A percentile compares a stretch with the other conserved stretches of the same genome.
phyloP scores from a whole-genome alignment of 2,797 vertebrate species.

The Harpagifer antarcticus region DNA sequence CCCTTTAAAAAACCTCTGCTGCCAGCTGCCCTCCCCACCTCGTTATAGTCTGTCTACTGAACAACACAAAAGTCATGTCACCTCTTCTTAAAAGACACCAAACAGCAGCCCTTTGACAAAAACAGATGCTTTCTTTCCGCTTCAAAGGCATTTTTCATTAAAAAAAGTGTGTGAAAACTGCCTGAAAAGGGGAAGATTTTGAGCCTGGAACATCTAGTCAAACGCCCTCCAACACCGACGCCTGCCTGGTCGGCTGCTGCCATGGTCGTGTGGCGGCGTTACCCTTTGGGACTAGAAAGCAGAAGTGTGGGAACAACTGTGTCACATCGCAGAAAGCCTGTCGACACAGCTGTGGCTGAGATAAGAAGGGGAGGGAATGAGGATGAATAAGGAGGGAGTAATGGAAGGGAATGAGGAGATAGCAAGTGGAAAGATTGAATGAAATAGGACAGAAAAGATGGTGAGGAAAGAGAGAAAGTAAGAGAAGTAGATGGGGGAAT shows the following conservation, averaged over 20 bases:
- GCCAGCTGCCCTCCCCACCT: neutral
- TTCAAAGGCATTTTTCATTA: neutral
- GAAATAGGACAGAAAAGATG: neutral
- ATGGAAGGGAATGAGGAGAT: neutral
- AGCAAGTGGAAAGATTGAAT: neutral
- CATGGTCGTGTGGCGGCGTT: neutral
- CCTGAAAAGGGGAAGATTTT: neutral
- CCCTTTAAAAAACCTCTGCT: no score
- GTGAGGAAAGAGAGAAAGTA: no score
- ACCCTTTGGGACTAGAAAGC: constrained; percentile 15
- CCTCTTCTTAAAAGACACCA: neutral
- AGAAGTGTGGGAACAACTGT: constrained; percentile 22
- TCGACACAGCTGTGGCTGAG: constrained; percentile 39
- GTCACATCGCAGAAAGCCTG: constrained; percentile 21
- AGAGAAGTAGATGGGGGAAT: neutral
- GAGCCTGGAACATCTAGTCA: constrained; percentile 1
- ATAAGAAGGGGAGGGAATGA: constrained; percentile 16
- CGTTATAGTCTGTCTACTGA: neutral
- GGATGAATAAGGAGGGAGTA: neutral
- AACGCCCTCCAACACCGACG: neutral
- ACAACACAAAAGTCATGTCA: neutral
- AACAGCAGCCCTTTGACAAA: neutral
- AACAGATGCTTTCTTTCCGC: neutral
- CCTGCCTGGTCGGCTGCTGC: neutral
- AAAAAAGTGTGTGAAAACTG: no score